Evolutionary conservation across 2,797 vertebrate species (phyloP), one percentile per base, ranked within the genome.

Genomic region (Pangasius larnaudii): DNA sequence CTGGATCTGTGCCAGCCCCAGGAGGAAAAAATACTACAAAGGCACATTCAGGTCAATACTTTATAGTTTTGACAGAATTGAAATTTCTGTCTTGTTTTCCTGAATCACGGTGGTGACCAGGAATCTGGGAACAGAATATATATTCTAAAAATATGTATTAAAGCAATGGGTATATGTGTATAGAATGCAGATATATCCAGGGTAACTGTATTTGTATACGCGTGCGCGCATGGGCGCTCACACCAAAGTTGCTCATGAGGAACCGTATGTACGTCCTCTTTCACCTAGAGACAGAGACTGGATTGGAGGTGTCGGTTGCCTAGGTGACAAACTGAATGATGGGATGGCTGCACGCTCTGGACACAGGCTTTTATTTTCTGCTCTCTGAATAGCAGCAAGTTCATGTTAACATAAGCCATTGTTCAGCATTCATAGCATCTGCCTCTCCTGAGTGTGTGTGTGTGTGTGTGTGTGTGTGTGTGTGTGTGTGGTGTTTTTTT

Each of bases 231-330:
- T 24, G 13, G 49, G 16, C 59, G 58, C 81, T 89, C 30, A 51
- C 8, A 39, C 33, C 19, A 22, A 75, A 7, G 13, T 75, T 67
- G 65, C 71, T 61, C 39, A 69, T 71, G 16, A 79, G 19, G 11
- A 30, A 11, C 84, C 42, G 18, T 84, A 75, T 51, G 14, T 56
- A 85, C 22, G 27, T 78, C 77, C 79, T 58, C 51, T 86, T 86
- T 85, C 84, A 83, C 75, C 81, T 87, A 85, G 89, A 89, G 77
- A 85, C 51, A 49, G 74, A 85, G 87, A 56, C 67, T 63, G 84
- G 86, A 78, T 81, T 77, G 49, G 72, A 88, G 84, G 77, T 88
- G 88, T 90, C 89, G 89, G 89, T 91, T 91, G 89, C 89, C 89
- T 90, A 81, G 90, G 89, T 72, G 75, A 92, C 85, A 42, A 63